Evolutionary conservation across 2,888 invertebrate species (phyloP), one percentile per base, ranked within the genome.

Genomic region (Drosophila demipolita): DNA sequence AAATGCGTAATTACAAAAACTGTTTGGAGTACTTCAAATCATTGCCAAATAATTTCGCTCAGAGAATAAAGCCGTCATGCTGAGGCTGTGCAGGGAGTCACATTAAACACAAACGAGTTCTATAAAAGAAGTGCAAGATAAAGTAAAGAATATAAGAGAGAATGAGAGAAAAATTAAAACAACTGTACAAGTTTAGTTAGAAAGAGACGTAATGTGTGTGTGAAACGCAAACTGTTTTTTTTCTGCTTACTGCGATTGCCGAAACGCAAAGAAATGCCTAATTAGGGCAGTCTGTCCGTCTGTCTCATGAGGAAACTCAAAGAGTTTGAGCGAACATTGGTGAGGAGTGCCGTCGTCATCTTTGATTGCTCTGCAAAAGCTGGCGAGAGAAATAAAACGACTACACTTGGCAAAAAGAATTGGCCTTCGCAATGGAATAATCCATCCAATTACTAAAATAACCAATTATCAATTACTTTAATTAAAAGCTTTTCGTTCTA

Each of bases 231-330:
- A 66, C 49, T 54, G 64, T 29, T 55, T 54, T 53, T 58, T 58
- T 58, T 69, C 57, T 71, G 62, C 68, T 63, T 53, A 45, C 45
- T 33, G 2, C 48, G 59, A 55, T 68, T 73, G 79, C 78, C 62
- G 61, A 82, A 83, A 69, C 59, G 63, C 54, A 68, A 73, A 52
- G 32, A 71, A 82, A 66, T 57, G 66, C 66, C 80, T 85, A 87
- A 84, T 82, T 87, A 82, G 67, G 60, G 55, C 58, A 58, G 60
- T 29, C 38, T 17, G 45, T 64, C 61, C 57, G 54, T 23, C 40
- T 23, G 45, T 62, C 53, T 65, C 38, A 35, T 67, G 60, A 65
- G 54, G 42, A 69, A 75, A 57, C 57, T 66, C 62, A 48, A 60
- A 65, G 66, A 58, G 32, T 29, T 45, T 45, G 2, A 45, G 32